Conservation (phyloP, 1,140 invertebrate genomes). For the Nasonia vitripennis region DNA sequence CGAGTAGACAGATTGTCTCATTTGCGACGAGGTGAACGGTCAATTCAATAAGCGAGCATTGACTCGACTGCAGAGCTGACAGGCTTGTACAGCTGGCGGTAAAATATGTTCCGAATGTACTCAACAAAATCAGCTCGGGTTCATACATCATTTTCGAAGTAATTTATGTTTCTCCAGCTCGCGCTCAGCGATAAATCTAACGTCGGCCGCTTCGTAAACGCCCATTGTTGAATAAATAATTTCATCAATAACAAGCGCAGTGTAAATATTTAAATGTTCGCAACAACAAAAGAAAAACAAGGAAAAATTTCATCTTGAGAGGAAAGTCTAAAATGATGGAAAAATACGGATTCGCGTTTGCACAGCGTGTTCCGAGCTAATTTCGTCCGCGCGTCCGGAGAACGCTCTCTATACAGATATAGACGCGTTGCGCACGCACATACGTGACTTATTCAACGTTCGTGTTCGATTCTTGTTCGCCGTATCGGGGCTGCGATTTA, state of each 20-base stretch:
- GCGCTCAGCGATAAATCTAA: not conserved
- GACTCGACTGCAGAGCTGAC: not conserved
- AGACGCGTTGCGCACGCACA: not conserved
- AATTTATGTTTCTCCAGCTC: not conserved
- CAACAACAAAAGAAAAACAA: too few species aligned
- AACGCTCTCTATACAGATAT: not conserved
- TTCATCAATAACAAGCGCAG: too few species aligned
- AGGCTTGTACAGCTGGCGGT: not conserved
- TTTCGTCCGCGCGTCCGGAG: not conserved
- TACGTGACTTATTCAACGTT: constrained; percentile 1
- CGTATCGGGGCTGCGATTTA: constrained; percentile 6
- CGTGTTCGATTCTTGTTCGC: not conserved
- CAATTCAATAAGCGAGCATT: not conserved
- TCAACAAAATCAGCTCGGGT: not conserved
- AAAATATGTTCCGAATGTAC: not conserved
- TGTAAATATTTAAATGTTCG: too few species aligned
- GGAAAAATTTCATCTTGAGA: too few species aligned
- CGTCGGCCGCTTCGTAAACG: too few species aligned
- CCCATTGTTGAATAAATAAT: too few species aligned
- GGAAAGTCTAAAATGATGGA: not conserved
- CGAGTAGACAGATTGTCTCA: too few species aligned
- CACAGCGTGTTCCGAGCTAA: not conserved
- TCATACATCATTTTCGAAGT: not conserved
- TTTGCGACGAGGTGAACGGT: not conserved
- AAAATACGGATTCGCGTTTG: not conserved